Evolutionary conservation across 2,888 invertebrate species (phyloP).

Genomic region (Rapana venosa): DNA sequence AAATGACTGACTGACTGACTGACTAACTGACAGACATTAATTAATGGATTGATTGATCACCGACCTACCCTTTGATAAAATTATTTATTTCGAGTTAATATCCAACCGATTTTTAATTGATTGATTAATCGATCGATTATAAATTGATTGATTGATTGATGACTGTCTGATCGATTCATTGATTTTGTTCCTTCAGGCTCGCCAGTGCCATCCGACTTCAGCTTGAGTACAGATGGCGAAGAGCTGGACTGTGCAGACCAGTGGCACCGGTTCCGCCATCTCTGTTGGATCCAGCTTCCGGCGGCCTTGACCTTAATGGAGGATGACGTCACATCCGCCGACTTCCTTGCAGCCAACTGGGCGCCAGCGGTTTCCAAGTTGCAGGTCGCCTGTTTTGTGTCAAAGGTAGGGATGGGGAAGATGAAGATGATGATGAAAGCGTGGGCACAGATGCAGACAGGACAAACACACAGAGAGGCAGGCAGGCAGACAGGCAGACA

Average conservation of each 20-base stretch:
- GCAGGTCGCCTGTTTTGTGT: background rate
- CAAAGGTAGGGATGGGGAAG: background rate
- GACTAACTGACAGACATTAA: too few species aligned
- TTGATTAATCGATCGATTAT: too few species aligned
- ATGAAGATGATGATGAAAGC: background rate
- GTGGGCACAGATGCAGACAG: too few species aligned
- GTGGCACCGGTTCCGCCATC: background rate
- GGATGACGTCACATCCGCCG: background rate
- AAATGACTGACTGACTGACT: too few species aligned
- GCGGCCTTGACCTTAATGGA: conserved; percentile 10
- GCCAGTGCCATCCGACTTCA: background rate
- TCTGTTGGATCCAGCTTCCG: background rate
- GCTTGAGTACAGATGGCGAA: background rate
- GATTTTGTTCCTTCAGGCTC: background rate
- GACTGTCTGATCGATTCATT: too few species aligned
- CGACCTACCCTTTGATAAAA: too few species aligned
- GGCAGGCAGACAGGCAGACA: too few species aligned
- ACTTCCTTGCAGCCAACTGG: background rate
- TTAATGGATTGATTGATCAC: too few species aligned
- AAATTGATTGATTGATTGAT: too few species aligned
- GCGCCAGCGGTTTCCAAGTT: background rate
- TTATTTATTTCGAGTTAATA: too few species aligned
- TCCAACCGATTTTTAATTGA: too few species aligned
- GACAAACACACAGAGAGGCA: too few species aligned
- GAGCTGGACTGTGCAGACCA: background rate